These are phyloP conservation scores for Hafferia zeledoni DNA, from an alignment of 2,797 vertebrate genomes.

Conservation along the genomic window DNA sequence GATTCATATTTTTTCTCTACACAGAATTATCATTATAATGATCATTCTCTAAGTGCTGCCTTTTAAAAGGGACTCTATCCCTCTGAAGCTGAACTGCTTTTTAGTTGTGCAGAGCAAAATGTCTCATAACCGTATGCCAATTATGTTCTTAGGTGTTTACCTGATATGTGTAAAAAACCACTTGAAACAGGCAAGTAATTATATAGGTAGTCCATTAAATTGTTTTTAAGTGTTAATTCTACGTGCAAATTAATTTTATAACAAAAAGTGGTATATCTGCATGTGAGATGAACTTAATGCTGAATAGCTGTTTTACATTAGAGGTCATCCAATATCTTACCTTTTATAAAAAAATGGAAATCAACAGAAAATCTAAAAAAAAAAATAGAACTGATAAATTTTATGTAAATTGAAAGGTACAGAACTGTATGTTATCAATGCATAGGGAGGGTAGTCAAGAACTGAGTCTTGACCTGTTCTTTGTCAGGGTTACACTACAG, in stretches of 20 bases:
- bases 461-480: neutral
- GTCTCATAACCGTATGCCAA: neutral
- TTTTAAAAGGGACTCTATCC: neutral
- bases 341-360: neutral
- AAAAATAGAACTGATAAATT: neutral
- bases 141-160: neutral
- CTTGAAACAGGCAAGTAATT: neutral
- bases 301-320: neutral
- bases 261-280: neutral
- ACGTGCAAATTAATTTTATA: neutral
- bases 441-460: neutral
- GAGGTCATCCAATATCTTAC: neutral
- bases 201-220: neutral
- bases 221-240: neutral
- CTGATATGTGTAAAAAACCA: neutral
- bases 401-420: neutral
- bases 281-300: neutral
- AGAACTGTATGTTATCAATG: neutral
- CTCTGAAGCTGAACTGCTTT: neutral
- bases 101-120: neutral
- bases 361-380: neutral
- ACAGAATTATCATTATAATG: neutral
- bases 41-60: neutral
- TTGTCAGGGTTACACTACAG: neutral
- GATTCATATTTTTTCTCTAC: neutral